phyloP scores from a whole-genome alignment of 2,113 vertebrate species.

The Mesitornis unicolor region DNA sequence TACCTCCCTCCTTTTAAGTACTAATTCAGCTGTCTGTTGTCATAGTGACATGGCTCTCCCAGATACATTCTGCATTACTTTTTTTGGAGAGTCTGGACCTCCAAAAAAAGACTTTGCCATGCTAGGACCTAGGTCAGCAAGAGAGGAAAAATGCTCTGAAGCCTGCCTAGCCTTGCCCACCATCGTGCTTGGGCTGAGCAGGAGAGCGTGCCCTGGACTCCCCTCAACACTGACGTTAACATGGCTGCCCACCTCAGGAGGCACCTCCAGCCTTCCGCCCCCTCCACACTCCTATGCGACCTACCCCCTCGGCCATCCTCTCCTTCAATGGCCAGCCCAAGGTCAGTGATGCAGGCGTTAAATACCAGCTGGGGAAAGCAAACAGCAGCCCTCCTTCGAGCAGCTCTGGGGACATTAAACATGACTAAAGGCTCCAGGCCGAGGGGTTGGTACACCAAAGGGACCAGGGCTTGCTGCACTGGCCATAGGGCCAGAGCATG shows the following conservation, averaged over 20 bases:
- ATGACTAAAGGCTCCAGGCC: background rate
- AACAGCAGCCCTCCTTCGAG: conserved; percentile 27
- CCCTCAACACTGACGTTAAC: background rate
- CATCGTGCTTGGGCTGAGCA: background rate
- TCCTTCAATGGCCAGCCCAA: conserved; percentile 82
- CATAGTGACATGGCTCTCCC: background rate
- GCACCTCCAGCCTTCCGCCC: background rate
- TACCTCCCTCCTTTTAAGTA: background rate
- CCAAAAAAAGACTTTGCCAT: background rate
- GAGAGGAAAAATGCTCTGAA: background rate
- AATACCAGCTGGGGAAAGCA: conserved; percentile 63
- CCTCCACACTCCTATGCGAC: conserved; percentile 63
- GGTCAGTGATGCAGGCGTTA: conserved; percentile 82
- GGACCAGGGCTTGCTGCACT: background rate
- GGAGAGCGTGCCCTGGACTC: accelerated
- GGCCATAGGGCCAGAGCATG: background rate
- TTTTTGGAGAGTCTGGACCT: background rate
- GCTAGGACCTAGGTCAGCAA: background rate
- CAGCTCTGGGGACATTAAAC: background rate
- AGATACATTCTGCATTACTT: background rate
- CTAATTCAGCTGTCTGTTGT: background rate
- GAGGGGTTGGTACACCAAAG: background rate
- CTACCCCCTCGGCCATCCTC: conserved; percentile 77
- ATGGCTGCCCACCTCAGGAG: background rate
- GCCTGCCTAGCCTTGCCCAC: background rate